Conservation (phyloP, 2,797 vertebrate genomes). For the Rhynchotus rufescens region DNA sequence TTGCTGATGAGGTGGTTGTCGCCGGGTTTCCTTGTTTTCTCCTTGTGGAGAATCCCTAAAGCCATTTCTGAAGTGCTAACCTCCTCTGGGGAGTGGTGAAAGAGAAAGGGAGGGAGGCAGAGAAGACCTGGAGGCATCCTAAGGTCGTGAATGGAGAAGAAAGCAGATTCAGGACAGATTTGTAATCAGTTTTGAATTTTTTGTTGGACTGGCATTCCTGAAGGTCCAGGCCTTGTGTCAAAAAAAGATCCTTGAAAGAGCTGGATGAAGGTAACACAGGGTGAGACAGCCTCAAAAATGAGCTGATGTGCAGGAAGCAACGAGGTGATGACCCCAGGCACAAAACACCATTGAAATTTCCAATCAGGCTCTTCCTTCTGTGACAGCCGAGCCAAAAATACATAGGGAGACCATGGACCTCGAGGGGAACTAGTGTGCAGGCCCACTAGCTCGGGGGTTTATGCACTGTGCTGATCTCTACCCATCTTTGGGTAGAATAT, state of each 20-base stretch:
- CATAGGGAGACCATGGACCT: not conserved
- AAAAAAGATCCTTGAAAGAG: not conserved
- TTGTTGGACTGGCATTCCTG: not conserved
- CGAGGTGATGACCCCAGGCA: not conserved
- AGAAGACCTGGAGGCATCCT: not conserved
- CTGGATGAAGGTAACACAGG: not conserved
- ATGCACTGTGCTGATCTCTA: not conserved
- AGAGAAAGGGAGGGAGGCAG: not conserved
- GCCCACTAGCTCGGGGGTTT: not conserved
- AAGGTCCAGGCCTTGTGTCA: not conserved
- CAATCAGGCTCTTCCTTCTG: not conserved
- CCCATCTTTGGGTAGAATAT: not conserved
- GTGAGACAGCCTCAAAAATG: not conserved
- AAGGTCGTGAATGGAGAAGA: not conserved
- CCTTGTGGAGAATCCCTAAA: slow-evolving; percentile 64
- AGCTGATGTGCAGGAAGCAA: not conserved
- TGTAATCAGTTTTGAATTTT: not conserved
- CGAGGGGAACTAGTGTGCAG: not conserved
- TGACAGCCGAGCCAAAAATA: rapidly evolving
- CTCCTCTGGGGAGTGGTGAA: slow-evolving; percentile 42
- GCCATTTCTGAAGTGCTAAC: slow-evolving; percentile 29
- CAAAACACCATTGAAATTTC: not conserved
- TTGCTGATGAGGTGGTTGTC: slow-evolving; percentile 72
- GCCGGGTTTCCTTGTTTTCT: slow-evolving; percentile 70
- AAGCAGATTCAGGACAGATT: not conserved